Evolutionary conservation across 1,140 invertebrate genomes (phyloP).

Genomic region (Zophobas morio): DNA sequence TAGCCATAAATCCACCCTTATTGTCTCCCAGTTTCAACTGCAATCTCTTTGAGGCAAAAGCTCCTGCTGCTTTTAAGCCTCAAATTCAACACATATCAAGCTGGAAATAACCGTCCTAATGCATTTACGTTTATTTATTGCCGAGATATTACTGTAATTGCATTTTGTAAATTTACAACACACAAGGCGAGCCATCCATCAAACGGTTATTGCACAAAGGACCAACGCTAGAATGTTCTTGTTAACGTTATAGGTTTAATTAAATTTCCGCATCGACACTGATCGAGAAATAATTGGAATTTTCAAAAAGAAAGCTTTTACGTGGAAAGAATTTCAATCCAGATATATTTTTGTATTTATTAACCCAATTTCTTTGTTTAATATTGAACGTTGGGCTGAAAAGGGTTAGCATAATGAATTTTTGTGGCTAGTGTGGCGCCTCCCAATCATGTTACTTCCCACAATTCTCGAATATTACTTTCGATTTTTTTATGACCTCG

Average conservation of each 20-base stretch:
- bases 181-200: slow-evolving; percentile 28
- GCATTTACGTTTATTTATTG: slow-evolving; percentile 38
- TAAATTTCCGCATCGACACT: slow-evolving; percentile 14
- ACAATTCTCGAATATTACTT: background rate
- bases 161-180: slow-evolving; percentile 28
- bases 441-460: no score
- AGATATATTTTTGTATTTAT: no score
- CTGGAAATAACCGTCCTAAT: slow-evolving; percentile 29
- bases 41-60: slow-evolving; percentile 22
- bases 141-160: slow-evolving; percentile 40
- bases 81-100: slow-evolving; percentile 28
- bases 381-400: no score
- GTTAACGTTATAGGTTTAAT: slow-evolving; percentile 14
- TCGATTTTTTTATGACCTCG: background rate
- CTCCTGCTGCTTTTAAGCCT: slow-evolving; percentile 39
- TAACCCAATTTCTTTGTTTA: no score
- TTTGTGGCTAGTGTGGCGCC: no score
- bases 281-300: background rate
- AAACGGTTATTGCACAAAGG: slow-evolving; percentile 24
- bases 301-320: no score
- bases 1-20: slow-evolving; percentile 42
- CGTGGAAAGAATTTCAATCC: no score
- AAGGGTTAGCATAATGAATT: no score
- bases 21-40: slow-evolving; percentile 33
- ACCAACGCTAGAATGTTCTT: slow-evolving; percentile 10